Evolutionary conservation across 2,888 invertebrate species (phyloP).

Genomic region (Dasysyrphus albostriatus): DNA sequence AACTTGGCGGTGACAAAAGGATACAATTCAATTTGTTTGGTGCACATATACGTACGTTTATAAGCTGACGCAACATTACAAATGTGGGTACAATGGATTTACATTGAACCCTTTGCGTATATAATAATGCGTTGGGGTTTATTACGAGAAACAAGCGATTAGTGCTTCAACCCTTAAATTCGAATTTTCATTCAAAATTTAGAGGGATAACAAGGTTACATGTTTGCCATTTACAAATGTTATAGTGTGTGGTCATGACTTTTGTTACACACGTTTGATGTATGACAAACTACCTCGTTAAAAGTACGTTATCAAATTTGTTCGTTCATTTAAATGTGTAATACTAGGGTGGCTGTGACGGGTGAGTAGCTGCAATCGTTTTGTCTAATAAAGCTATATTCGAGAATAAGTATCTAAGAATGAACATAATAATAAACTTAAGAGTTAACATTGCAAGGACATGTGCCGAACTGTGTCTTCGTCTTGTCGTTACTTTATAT

Average conservation of each 20-base stretch:
- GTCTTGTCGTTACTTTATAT: no score
- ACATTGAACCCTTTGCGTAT: conserved; percentile 55
- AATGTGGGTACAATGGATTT: conserved; percentile 54
- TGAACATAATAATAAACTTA: no score
- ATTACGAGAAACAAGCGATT: conserved; percentile 54
- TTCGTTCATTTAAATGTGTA: conserved; percentile 43
- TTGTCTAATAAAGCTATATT: background rate
- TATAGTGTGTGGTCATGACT: conserved; percentile 43
- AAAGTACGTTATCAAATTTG: conserved; percentile 50
- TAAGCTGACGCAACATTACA: conserved; percentile 35
- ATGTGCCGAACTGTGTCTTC: no score
- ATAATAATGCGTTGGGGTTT: conserved; percentile 46
- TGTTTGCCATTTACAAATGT: conserved; percentile 58
- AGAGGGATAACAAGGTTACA: conserved; percentile 62
- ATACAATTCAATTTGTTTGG: conserved; percentile 32
- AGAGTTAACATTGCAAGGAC: no score
- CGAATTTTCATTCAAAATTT: conserved; percentile 40
- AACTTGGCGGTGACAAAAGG: conserved; percentile 49
- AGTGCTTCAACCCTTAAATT: conserved; percentile 63
- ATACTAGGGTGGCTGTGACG: conserved; percentile 1
- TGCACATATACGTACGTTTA: conserved; percentile 26
- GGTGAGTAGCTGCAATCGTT: background rate
- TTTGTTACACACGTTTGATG: conserved; percentile 48
- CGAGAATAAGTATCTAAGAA: no score
- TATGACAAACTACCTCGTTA: conserved; percentile 56